Conservation (phyloP, 1,140 invertebrate genomes). For the Trichomalopsis sarcophagae region DNA sequence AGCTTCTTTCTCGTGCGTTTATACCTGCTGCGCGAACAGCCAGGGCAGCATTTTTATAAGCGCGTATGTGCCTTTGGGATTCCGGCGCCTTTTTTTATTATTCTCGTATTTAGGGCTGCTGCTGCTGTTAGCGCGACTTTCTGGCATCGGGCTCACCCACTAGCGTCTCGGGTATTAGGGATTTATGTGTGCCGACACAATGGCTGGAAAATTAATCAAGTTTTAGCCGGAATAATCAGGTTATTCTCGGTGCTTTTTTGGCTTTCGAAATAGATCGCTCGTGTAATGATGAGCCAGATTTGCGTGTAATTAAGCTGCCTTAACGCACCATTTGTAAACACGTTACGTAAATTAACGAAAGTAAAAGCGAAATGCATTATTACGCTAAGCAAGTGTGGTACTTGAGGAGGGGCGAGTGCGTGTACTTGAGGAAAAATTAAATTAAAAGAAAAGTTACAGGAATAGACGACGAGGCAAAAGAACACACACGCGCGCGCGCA, state of each 20-base stretch:
- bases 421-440: neutral
- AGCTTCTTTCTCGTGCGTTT: neutral
- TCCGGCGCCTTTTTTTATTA: constrained; percentile 22
- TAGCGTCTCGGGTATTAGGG: constrained; percentile 40
- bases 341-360: neutral
- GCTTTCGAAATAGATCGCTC: neutral
- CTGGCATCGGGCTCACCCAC: neutral
- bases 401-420: too few species aligned
- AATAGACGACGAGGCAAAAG: neutral
- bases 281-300: neutral
- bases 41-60: neutral
- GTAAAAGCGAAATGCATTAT: neutral
- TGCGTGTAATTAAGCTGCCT: too few species aligned
- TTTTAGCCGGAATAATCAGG: neutral
- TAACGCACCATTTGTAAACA: too few species aligned
- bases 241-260: neutral
- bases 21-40: neutral
- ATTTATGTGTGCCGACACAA: constrained; percentile 18
- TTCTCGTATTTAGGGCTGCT: neutral
- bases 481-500: neutral
- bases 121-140: neutral
- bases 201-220: constrained; percentile 32
- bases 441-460: neutral
- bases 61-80: constrained; percentile 1
- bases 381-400: too few species aligned